phyloP scores from a whole-genome alignment of 2,797 vertebrate species.

The Choloepus didactylus region DNA sequence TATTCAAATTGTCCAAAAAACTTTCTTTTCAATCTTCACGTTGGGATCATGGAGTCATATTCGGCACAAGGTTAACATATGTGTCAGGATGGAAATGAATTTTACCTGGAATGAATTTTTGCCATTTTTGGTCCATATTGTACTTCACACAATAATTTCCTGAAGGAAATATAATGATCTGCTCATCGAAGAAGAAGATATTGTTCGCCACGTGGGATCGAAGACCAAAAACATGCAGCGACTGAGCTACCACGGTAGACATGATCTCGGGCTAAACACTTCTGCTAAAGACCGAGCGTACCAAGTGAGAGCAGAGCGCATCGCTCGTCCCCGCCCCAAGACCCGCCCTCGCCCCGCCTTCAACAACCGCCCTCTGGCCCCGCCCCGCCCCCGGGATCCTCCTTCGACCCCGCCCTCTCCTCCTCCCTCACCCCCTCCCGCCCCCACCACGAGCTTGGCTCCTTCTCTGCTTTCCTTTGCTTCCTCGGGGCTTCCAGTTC shows the following conservation, averaged over 20 bases:
- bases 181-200: slow-evolving; percentile 93
- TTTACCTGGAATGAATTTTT: slow-evolving; percentile 94
- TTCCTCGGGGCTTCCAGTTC: not conserved
- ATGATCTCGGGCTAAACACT: slow-evolving; percentile 74
- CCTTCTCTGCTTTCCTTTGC: not conserved
- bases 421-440: not conserved
- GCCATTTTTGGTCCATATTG: slow-evolving; percentile 91
- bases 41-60: not conserved
- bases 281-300: not conserved
- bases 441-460: not conserved
- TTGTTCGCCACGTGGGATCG: slow-evolving; percentile 91
- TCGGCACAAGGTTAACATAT: not conserved
- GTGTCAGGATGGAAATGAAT: not conserved
- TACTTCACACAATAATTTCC: slow-evolving; percentile 94
- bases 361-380: not conserved
- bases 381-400: too few species aligned
- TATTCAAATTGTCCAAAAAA: not conserved
- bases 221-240: slow-evolving; percentile 92
- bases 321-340: not conserved
- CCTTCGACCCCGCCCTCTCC: not conserved
- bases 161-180: slow-evolving; percentile 92
- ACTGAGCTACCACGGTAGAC: slow-evolving; percentile 88
- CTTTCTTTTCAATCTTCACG: not conserved
- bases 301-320: fast-evolving
- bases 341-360: too few species aligned